Percentiles rank a stretch among this genome's conserved stretches.
phyloP scores from a whole-genome alignment of 2,888 invertebrate species.

The Phymatocera aterrima region DNA sequence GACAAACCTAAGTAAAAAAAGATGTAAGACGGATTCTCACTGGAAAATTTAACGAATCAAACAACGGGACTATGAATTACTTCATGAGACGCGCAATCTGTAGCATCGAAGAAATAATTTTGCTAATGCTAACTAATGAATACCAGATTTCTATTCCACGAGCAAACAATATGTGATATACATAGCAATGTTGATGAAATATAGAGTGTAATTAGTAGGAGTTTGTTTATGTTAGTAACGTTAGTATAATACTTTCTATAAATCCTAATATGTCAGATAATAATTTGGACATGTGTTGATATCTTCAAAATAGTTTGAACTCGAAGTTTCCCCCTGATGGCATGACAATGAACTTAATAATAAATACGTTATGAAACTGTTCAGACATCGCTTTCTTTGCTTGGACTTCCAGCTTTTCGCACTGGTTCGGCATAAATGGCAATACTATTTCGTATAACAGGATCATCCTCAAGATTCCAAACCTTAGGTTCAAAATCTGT shows the following conservation, averaged over 20 bases:
- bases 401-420: constrained; percentile 64
- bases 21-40: constrained; percentile 32
- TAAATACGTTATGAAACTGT: background rate
- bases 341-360: background rate
- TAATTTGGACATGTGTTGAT: too few relatives aligned
- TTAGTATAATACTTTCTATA: background rate
- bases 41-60: background rate
- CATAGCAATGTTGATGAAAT: background rate
- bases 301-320: background rate
- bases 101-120: constrained; percentile 1
- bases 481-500: constrained; percentile 89
- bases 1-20: constrained; percentile 47
- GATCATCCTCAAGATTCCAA: constrained; percentile 85
- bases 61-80: background rate
- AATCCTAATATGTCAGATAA: too few relatives aligned
- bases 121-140: constrained; percentile 31
- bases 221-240: constrained; percentile 16
- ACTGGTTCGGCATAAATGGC: constrained; percentile 58
- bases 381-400: constrained; percentile 70
- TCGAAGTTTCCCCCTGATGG: background rate
- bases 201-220: background rate
- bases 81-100: background rate
- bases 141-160: constrained; percentile 68
- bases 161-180: constrained; percentile 22
- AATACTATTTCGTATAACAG: constrained; percentile 58